A percentile compares a stretch with the other conserved stretches of the same genome.
Conservation (phyloP, 64 coral and sea anemone species). For the Pachyseris speciosa region DNA sequence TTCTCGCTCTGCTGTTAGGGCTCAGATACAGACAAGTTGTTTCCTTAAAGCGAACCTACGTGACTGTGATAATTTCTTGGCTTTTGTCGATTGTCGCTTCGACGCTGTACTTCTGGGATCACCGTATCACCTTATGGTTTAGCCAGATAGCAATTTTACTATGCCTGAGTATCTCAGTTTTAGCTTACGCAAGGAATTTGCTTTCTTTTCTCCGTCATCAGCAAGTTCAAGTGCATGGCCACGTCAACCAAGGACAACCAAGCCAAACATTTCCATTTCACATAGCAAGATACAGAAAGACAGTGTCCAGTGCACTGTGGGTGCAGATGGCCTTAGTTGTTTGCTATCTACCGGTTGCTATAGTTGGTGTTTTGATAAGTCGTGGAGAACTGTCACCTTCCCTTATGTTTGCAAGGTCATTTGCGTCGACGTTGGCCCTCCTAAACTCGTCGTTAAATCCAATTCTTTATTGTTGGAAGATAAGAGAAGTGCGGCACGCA, state of each 20-base stretch:
- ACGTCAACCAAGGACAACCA: neutral
- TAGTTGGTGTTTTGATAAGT: no score
- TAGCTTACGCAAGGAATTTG: neutral
- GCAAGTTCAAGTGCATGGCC: neutral
- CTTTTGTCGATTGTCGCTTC: neutral
- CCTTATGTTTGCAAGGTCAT: no score
- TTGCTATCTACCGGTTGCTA: no score
- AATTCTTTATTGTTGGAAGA: no score
- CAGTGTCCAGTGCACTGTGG: no score
- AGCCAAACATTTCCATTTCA: no score
- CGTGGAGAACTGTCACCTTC: no score
- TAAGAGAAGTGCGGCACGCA: no score
- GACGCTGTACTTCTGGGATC: neutral
- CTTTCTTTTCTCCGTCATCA: neutral
- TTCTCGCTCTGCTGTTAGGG: neutral
- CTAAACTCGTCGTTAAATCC: no score
- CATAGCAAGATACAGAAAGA: no score
- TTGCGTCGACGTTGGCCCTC: no score
- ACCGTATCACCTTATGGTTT: neutral
- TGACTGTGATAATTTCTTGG: neutral
- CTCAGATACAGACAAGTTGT: conserved; percentile 1
- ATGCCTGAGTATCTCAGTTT: neutral
- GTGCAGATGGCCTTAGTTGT: no score
- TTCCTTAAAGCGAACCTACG: neutral
- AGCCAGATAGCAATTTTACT: neutral